Conservation (phyloP, 92 coral and sea anemone genomes). For the Zoanthus gigantus region DNA sequence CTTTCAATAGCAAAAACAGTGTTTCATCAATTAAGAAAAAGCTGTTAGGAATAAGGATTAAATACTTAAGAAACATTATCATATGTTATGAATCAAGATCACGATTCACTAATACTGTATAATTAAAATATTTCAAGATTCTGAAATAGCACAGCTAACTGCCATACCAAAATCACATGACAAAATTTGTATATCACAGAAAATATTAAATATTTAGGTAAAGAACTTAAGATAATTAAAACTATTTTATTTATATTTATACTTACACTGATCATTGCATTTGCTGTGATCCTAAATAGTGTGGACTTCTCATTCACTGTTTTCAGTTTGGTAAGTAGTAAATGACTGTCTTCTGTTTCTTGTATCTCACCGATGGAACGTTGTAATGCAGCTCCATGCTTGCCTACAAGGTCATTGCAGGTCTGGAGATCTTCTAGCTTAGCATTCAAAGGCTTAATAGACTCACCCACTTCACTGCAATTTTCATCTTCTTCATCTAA, state of each 20-base stretch:
- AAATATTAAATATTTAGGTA: no score
- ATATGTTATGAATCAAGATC: no score
- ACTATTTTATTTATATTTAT: background rate
- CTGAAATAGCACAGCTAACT: no score
- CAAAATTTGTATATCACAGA: no score
- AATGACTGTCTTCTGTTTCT: conserved; percentile 81
- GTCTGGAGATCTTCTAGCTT: conserved; percentile 96
- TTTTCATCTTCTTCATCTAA: conserved; percentile 96
- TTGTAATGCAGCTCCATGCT: conserved; percentile 97
- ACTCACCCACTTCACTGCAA: conserved; percentile 75
- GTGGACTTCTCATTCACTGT: conserved; percentile 98
- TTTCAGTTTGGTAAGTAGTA: conserved; percentile 80
- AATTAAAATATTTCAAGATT: no score
- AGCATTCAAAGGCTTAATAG: conserved; percentile 88
- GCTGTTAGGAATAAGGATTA: no score
- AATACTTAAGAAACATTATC: no score
- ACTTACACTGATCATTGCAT: conserved; percentile 99
- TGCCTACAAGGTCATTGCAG: conserved; percentile 97
- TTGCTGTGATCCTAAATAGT: conserved; percentile 95
- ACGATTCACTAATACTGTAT: no score
- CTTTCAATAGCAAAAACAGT: no score
- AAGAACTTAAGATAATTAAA: no score
- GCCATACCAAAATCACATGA: no score
- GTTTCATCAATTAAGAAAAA: no score
- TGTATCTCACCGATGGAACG: conserved; percentile 93